phyloP scores from a whole-genome alignment of 2,113 vertebrate genomes.

The Rhea pennata region DNA sequence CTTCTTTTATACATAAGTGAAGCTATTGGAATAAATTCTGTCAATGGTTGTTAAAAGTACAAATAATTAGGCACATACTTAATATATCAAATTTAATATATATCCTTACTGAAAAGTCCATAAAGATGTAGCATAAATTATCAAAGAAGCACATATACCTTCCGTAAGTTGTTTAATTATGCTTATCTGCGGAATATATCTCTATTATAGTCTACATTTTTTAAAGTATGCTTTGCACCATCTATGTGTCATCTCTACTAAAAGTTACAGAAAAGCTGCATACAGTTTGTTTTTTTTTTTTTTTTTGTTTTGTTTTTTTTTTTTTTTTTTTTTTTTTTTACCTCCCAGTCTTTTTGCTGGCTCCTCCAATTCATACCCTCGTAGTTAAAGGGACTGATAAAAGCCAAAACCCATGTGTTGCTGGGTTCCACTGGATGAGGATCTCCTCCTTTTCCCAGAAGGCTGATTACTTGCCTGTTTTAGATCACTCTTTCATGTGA shows the following conservation, averaged over 20 bases:
- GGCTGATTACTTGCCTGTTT: not conserved
- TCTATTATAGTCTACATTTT: not conserved
- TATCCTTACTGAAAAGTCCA: not conserved
- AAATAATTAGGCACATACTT: constrained; percentile 57
- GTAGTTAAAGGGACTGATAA: not conserved
- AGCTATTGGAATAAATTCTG: constrained; percentile 25
- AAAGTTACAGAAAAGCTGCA: not conserved
- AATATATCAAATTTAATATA: constrained; percentile 55
- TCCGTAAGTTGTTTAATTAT: not conserved
- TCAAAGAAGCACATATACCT: not conserved
- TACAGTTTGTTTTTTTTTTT: not conserved
- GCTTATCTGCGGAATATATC: not conserved
- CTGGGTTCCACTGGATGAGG: not conserved
- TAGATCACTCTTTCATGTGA: not conserved
- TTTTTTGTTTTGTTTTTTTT: not conserved
- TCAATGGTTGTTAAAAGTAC: constrained; percentile 35
- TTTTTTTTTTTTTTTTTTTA: not conserved
- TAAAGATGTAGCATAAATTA: not conserved
- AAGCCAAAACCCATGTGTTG: fast-evolving
- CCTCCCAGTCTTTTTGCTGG: not conserved
- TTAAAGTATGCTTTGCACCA: not conserved
- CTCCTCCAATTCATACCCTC: not conserved
- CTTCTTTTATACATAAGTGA: constrained; percentile 1
- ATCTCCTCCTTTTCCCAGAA: not conserved
- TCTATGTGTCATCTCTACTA: not conserved